Conservation (phyloP, 1,140 invertebrate species). For the Heliothis virescens region DNA sequence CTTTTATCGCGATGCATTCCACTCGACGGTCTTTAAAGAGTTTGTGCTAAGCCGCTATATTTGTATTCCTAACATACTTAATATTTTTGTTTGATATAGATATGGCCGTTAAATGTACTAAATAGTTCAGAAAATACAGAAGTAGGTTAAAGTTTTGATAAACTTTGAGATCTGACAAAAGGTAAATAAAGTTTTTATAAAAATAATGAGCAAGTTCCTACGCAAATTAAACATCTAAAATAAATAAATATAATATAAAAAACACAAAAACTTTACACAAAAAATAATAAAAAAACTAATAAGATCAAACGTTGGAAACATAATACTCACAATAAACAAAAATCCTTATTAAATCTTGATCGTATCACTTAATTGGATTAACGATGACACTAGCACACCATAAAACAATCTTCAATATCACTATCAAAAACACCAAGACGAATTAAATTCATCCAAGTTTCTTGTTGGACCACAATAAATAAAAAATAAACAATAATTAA, state of each 20-base stretch:
- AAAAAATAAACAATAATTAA: conserved; percentile 55
- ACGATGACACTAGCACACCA: conserved; percentile 72
- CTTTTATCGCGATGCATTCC: conserved; percentile 85
- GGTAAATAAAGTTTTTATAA: not conserved
- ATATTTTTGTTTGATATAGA: conserved; percentile 47
- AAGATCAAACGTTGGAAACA: conserved; percentile 32
- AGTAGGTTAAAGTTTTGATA: not conserved
- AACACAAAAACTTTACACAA: not conserved
- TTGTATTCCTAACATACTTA: conserved; percentile 50
- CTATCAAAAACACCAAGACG: conserved; percentile 65
- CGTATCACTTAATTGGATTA: conserved; percentile 67
- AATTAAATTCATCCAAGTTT: conserved; percentile 75
- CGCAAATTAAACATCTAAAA: too few relatives aligned
- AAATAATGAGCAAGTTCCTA: too few relatives aligned
- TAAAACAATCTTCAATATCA: conserved; percentile 74
- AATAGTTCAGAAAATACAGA: not conserved
- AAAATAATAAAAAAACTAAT: conserved; percentile 22
- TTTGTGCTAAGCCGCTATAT: conserved; percentile 70
- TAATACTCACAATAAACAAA: conserved; percentile 69
- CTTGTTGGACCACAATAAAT: conserved; percentile 75
- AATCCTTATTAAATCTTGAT: conserved; percentile 71
- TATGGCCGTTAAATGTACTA: not conserved
- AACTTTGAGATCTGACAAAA: not conserved
- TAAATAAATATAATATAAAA: not conserved
- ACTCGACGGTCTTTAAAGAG: conserved; percentile 75